Conservation (phyloP, 2,113 vertebrate species). For the Sardina pilchardus region DNA sequence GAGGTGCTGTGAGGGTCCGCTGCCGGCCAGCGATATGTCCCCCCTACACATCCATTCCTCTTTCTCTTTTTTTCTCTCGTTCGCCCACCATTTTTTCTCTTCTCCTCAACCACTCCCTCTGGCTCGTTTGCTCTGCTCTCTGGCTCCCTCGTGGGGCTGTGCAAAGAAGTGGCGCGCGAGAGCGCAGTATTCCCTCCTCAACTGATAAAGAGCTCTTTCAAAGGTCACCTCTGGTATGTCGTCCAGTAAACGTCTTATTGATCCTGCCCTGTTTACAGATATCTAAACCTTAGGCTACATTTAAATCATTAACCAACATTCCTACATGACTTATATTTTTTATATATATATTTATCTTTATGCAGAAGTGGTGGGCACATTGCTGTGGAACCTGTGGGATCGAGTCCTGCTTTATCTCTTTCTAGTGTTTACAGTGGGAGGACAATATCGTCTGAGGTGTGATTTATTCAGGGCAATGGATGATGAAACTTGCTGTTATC, state of each 20-base stretch:
- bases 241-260: background rate
- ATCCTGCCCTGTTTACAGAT: background rate
- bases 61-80: slow-evolving; percentile 24
- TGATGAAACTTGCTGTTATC: background rate
- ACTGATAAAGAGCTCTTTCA: background rate
- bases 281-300: background rate
- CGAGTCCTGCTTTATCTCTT: background rate
- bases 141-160: slow-evolving; percentile 60
- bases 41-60: slow-evolving; percentile 20
- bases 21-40: background rate
- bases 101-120: slow-evolving; percentile 59
- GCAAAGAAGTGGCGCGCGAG: background rate
- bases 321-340: background rate
- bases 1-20: background rate
- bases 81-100: slow-evolving; percentile 52
- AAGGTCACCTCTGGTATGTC: background rate
- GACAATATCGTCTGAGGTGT: background rate
- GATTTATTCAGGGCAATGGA: background rate
- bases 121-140: slow-evolving; percentile 52
- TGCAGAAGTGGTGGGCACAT: background rate
- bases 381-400: background rate
- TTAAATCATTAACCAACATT: slow-evolving; percentile 1
- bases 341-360: background rate
- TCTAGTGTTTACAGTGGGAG: background rate
- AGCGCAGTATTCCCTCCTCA: background rate